Conservation (phyloP, 53 echinoderm and acorn worm species). For the Glandiceps talaboti region DNA sequence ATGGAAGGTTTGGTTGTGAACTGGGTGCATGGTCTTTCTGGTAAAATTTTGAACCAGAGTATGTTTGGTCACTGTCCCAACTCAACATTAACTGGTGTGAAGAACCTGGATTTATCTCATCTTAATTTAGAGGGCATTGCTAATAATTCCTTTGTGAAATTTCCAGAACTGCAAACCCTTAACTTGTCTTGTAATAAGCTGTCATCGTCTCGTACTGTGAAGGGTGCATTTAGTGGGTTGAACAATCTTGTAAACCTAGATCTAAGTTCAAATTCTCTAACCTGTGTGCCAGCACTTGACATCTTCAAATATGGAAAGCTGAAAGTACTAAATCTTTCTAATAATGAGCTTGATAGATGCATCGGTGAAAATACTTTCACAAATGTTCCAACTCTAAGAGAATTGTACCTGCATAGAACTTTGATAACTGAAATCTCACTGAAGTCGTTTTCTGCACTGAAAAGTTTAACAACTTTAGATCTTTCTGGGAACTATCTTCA, state of each 20-base stretch:
- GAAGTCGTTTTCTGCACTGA: not conserved
- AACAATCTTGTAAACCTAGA: not conserved
- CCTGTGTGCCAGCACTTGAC: not conserved
- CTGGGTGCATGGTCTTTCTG: not conserved
- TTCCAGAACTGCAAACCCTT: not conserved
- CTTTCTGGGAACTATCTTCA: not conserved
- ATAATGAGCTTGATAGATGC: not conserved
- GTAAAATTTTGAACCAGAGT: not conserved
- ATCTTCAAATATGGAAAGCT: too few relatives aligned
- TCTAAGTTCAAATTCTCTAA: not conserved
- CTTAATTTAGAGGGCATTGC: not conserved
- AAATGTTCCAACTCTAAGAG: not conserved
- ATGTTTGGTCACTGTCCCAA: too few relatives aligned
- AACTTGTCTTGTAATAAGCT: not conserved
- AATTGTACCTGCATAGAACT: not conserved
- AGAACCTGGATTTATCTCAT: not conserved
- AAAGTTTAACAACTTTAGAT: not conserved
- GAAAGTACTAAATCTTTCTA: not conserved
- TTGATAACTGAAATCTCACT: not conserved
- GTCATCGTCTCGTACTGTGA: not conserved
- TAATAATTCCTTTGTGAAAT: not conserved
- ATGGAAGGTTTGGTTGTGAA: not conserved
- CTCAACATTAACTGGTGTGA: too few relatives aligned
- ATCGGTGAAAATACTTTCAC: not conserved
- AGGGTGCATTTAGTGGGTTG: not conserved